Percentiles rank a stretch among this genome's conserved stretches.
Evolutionary conservation across 2,888 invertebrate genomes (phyloP).

Genomic region (Callosobruchus maculatus): DNA sequence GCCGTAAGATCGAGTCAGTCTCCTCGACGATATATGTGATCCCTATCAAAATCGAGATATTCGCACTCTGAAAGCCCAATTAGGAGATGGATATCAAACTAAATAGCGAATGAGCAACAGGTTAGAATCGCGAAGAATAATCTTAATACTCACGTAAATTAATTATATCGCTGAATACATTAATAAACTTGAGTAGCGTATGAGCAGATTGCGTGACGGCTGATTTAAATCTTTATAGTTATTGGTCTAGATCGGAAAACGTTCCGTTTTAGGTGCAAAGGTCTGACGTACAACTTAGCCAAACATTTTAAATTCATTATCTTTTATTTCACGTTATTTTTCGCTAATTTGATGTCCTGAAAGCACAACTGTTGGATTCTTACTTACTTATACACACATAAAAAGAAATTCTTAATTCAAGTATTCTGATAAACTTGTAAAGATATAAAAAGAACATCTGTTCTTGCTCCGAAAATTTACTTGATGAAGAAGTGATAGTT

Average conservation of each 20-base stretch:
- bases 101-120: not conserved
- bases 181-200: not conserved
- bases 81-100: not conserved
- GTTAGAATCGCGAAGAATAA: not conserved
- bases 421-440: too few relatives aligned
- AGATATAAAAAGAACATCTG: too few relatives aligned
- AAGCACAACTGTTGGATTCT: too few relatives aligned
- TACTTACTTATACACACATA: too few relatives aligned
- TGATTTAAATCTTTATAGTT: not conserved
- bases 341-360: too few relatives aligned
- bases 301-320: too few relatives aligned
- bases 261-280: not conserved
- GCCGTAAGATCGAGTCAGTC: not conserved
- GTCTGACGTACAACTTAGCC: not conserved
- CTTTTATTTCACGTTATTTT: too few relatives aligned
- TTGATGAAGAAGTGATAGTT: too few relatives aligned
- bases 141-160: not conserved
- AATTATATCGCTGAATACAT: not conserved
- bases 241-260: not conserved
- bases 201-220: not conserved
- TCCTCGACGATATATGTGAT: not conserved
- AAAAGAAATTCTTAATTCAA: too few relatives aligned
- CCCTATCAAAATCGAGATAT: not conserved
- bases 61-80: not conserved
- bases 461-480: too few relatives aligned